Base-by-base conservation (phyloP, 2,888 invertebrate genomes). In the Diaperis boleti region DNA sequence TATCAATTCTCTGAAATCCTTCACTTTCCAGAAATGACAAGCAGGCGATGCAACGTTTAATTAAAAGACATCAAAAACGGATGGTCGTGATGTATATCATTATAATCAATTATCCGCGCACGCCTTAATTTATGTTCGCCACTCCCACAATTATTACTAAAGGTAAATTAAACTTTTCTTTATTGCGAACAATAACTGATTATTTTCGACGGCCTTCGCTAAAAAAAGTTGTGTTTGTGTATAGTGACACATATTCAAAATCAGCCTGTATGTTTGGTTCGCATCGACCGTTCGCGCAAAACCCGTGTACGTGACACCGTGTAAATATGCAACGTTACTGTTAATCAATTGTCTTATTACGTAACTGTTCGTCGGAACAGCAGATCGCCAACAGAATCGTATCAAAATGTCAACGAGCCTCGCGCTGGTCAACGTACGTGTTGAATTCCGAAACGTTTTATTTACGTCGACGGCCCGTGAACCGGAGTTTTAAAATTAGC, bases 391-490 rank as follows among this genome's bases (percentile, higher is more conserved):
- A n/a, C n/a, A n/a, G n/a, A n/a, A n/a, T n/a, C n/a, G n/a, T n/a
- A n/a, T n/a, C n/a, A n/a, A n/a, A n/a, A n/a, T n/a, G n/a, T n/a
- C n/a, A n/a, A n/a, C n/a, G n/a, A n/a, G n/a, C n/a, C n/a, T n/a
- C n/a, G n/a, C n/a, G n/a, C n/a, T 55, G 55, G 55, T 55, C 55
- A 55, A 55, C 31, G 55, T 29, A 55, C 55, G 55, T 39, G 31
- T 52, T 14, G 13, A 52, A 52, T 22, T 52, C 39, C 26, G 22
- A 52, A 52, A 26, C 52, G 55, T 42, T 22, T 47, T 59, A 52
- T 59, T 64, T 64, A 66, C 56, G 52, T 42, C 54, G 54, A 22
- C 41, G 54, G 65, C 50, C 37, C 64, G 57, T 52, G 62, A 60
- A 67, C 62, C 47, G 47, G 47, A 59, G 37, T 49, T 59, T 59